Conservation (phyloP, 2,797 vertebrate species). For the Salarias fasciatus region DNA sequence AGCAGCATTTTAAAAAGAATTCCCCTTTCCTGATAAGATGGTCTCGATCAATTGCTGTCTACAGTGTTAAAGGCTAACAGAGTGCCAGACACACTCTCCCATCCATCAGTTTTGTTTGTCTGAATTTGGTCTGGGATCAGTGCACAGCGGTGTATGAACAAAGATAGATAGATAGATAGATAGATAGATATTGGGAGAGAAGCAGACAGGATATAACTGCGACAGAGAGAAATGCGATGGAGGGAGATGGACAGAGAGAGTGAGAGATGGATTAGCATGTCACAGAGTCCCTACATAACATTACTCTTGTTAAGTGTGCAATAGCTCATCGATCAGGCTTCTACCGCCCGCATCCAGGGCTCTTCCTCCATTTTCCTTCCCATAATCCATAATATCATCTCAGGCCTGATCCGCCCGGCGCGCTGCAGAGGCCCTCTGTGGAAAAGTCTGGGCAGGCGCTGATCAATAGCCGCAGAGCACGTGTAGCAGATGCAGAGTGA, state of each 20-base stretch:
- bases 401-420: constrained; percentile 32
- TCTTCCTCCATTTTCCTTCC: constrained; percentile 67
- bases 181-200: constrained; percentile 10
- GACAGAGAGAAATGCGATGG: constrained; percentile 43
- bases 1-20: constrained; percentile 3
- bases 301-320: constrained; percentile 81
- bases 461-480: constrained; percentile 70
- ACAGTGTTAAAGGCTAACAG: constrained; percentile 20
- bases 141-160: constrained; percentile 25
- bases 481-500: constrained; percentile 51
- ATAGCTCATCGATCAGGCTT: constrained; percentile 77
- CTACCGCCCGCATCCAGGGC: constrained; percentile 58
- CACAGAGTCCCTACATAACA: constrained; percentile 75
- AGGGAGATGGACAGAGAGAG: constrained; percentile 43
- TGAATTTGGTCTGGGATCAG: constrained; percentile 36
- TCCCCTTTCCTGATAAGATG: constrained; percentile 25
- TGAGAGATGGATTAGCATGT: constrained; percentile 78
- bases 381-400: constrained; percentile 79
- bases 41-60: constrained; percentile 29
- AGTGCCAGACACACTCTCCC: constrained; percentile 30
- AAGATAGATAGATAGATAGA: constrained; percentile 33
- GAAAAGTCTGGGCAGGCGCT: constrained; percentile 45
- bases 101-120: constrained; percentile 60
- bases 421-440: constrained; percentile 53
- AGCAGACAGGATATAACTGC: constrained; percentile 32